Evolutionary conservation across 2,888 invertebrate species (phyloP), one percentile per base, ranked within the genome.

Genomic region (Teleiodes luculella): DNA sequence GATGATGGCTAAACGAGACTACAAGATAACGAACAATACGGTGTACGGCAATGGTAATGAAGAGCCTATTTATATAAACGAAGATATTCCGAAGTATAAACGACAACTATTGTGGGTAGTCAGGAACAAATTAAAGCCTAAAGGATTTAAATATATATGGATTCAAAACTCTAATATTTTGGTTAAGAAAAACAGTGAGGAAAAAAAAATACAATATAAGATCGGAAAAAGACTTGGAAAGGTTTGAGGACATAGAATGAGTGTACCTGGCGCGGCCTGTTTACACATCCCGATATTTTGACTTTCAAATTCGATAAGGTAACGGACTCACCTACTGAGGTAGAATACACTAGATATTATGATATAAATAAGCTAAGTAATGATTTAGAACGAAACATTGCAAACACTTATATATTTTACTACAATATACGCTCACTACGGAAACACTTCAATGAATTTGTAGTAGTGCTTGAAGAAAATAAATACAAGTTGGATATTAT

Each of bases 381-480:
- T 33, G n/a, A 33, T 24, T 24, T 35, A 18, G 33, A 10, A 33
- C 13, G 11, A 1, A 35, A 33, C 13, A 16, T 13, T 24, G 48
- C 11, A 11, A 8, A 8, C 35, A 35, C 35, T 35, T n/a, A 48
- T 20, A 30, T 52, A 13, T 30, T 55, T 5, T 20, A 55, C 24
- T 11, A 47, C 2, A 55, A 55, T 14, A 55, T 55, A 11, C 16
- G 47, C 7, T 52, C 51, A 1, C 39, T 55, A 11, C 20, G 51
- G 11, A 55, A 55, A 24, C 24, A 55, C 16, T 55, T 47, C 24
- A 55, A 37, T 24, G 33, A 55, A 16, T 3, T 55, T 8, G 7
- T 33, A 16, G 6, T 55, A 16, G 18, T 51, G 13, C 18, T 55
- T 16, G 11, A 46, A 3, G 18, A 35, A 20, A 18, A 3, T 33